Evolutionary conservation across 2,113 vertebrate species (phyloP), one percentile per base, ranked within the genome.

Genomic region (Prietella phreatophila): DNA sequence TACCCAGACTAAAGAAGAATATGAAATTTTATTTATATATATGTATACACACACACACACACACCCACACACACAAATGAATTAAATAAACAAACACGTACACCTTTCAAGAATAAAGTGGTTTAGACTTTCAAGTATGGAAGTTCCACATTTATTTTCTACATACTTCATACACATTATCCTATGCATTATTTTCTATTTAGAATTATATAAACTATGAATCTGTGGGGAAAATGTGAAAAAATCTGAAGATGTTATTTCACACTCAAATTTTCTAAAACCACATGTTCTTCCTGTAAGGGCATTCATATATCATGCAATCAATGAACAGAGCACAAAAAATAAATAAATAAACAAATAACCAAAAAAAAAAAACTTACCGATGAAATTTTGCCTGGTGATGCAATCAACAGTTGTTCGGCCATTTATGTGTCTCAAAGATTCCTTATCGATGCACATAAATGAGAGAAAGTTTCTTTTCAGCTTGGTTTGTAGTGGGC

Each of bases 391-490:
- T 93, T 94, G 65, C 93, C 93, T 8, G 91, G 60, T 5, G 93
- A 85, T 17, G 94, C 86, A 89, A 95, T 88, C 86, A 96, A 92
- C 85, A 94, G 83, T 89, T 96, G 95, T 81, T 95, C 94, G 39
- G 95, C 95, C 95, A 96, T 96, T 93, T 91, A 87, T 75, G 67
- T 61, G 90, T 33, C 25, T 36, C 39, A 88, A 73, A 36, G n/a
- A 5, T 80, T 60, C 11, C 33, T 30, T 83, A n/a, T 61, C 83
- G 56, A 47, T 58, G 86, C 67, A 88, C 20, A 22, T 14, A 25
- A 36, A 87, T 81, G 76, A 56, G 50, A 50, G 0, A 84, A 50
- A 82, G 60, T 8, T 9, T 58, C 2, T 85, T 42, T 63, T 90
- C 33, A 85, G 83, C 78, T 86, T 60, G 25, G 56, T 89, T 85